Percentiles rank a stretch among this genome's conserved stretches.
Conservation (phyloP, 2,797 vertebrate genomes). For the Gobio occitaniae region DNA sequence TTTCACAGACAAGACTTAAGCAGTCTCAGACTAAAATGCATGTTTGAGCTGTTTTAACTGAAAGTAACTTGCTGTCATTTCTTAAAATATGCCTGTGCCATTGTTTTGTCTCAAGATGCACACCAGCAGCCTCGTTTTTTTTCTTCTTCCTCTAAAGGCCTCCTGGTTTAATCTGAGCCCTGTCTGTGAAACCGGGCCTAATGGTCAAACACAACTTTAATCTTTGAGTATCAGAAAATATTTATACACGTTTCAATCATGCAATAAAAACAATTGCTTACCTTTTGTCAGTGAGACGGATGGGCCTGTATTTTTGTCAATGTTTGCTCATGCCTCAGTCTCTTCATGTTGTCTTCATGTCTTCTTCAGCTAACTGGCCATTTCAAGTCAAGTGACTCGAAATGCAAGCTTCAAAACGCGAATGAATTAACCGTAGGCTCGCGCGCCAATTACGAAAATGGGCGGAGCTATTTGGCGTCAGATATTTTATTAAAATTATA, state of each 20-base stretch:
- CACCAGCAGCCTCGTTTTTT: no score
- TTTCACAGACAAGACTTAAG: no score
- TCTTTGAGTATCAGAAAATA: neutral
- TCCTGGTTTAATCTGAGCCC: no score
- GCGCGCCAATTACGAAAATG: neutral
- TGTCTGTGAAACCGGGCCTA: no score
- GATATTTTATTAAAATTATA: neutral
- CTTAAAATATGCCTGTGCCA: no score
- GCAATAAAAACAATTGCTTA: neutral
- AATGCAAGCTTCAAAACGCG: neutral
- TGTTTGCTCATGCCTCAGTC: neutral
- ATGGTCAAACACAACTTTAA: neutral
- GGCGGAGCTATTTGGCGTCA: neutral
- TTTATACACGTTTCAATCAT: neutral
- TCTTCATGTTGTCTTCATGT: neutral
- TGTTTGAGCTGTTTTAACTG: no score
- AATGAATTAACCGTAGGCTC: neutral
- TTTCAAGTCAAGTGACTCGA: neutral
- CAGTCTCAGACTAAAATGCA: no score
- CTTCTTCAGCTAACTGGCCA: neutral
- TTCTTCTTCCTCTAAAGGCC: no score
- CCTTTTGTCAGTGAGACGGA: neutral
- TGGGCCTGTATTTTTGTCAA: neutral
- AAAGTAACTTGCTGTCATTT: no score
- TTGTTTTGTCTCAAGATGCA: no score